phyloP scores from a whole-genome alignment of 2,888 invertebrate genomes.

The Caprella mutica region DNA sequence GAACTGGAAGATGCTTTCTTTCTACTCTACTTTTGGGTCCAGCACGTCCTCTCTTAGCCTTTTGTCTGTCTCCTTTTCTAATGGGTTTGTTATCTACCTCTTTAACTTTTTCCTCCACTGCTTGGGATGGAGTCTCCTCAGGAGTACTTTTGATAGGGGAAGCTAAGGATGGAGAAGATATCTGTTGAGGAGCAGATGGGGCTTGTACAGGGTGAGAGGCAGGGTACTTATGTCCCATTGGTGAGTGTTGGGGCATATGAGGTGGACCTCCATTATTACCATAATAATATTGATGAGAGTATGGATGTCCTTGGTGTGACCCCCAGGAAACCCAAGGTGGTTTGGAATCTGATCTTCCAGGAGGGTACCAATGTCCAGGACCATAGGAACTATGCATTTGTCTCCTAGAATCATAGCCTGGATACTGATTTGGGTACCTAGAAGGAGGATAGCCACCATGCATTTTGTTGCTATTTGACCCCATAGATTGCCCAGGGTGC shows the following conservation, averaged over 20 bases:
- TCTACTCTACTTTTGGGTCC: conserved; percentile 6
- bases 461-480: conserved; percentile 1
- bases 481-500: not conserved
- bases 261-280: not conserved
- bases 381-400: conserved; percentile 2
- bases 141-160: not conserved
- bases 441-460: not conserved
- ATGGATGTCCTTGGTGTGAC: conserved; percentile 15
- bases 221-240: not conserved
- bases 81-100: not conserved
- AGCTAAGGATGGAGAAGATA: not conserved
- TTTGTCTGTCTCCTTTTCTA: not conserved
- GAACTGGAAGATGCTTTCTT: not conserved
- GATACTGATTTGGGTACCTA: not conserved
- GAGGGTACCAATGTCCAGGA: conserved; percentile 20
- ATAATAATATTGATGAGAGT: conserved; percentile 18
- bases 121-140: not conserved
- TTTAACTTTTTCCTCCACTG: conserved; percentile 1
- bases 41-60: not conserved
- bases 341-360: conserved; percentile 23
- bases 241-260: not conserved
- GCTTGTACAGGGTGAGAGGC: not conserved
- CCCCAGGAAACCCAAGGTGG: conserved; percentile 21
- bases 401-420: not conserved
- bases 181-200: not conserved